These are phyloP conservation scores for Alethe diademata DNA, from an alignment of 2,113 vertebrate genomes.

Conservation along the genomic window DNA sequence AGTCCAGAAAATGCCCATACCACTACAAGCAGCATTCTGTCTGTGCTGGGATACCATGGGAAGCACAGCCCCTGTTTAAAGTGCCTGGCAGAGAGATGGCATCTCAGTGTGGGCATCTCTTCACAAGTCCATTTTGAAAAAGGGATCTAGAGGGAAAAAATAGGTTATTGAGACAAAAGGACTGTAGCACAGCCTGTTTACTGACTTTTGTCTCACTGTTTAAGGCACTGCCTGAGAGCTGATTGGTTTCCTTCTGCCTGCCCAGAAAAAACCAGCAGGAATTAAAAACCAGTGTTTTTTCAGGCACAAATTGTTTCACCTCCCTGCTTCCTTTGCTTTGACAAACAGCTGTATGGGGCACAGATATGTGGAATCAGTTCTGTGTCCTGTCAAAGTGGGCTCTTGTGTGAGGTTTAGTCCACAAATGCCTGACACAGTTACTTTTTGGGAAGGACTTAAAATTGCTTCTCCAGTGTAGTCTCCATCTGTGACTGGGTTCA, in stretches of 20 bases:
- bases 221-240: neutral
- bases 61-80: rapidly evolving
- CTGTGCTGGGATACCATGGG: neutral
- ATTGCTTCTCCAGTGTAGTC: neutral
- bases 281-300: neutral
- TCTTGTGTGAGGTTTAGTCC: neutral
- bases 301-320: neutral
- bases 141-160: neutral
- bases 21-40: neutral
- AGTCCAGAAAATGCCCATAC: neutral
- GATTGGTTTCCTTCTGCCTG: neutral
- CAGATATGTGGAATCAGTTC: rapidly evolving
- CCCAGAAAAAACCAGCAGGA: neutral
- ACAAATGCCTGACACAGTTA: neutral
- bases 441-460: neutral
- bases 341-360: neutral
- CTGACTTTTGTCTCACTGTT: neutral
- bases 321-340: neutral
- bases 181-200: neutral
- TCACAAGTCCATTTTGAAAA: neutral
- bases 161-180: neutral
- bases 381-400: neutral
- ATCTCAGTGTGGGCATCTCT: rapidly evolving
- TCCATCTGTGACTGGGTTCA: conserved; percentile 2
- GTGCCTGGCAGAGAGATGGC: neutral